Conservation (phyloP, 1,140 invertebrate species). For the Arctopsyche grandis region DNA sequence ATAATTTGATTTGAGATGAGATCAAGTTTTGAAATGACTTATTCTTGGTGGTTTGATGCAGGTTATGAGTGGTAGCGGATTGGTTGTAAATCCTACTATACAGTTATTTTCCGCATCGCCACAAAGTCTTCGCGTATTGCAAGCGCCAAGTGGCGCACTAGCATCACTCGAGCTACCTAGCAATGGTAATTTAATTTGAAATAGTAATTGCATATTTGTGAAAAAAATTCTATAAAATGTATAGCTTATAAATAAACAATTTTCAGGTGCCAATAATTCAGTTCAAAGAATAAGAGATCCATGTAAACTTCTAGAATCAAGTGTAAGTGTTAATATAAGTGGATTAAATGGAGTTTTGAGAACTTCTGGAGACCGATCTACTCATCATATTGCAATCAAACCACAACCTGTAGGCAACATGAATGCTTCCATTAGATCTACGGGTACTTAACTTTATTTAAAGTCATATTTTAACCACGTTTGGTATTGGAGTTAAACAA, state of each 20-base stretch:
- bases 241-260: neutral
- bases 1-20: neutral
- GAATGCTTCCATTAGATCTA: constrained; percentile 42
- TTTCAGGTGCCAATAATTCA: constrained; percentile 50
- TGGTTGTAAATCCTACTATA: constrained; percentile 60
- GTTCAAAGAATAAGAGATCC: constrained; percentile 49
- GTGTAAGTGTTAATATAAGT: constrained; percentile 32
- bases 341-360: constrained; percentile 24
- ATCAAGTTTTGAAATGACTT: no score
- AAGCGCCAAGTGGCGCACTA: constrained; percentile 56
- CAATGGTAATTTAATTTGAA: constrained; percentile 42
- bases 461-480: no score
- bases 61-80: constrained; percentile 61
- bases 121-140: constrained; percentile 61
- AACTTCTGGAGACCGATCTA: neutral
- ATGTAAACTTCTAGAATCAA: constrained; percentile 41
- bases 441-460: constrained; percentile 40
- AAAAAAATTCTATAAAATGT: neutral
- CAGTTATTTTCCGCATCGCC: constrained; percentile 61
- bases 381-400: constrained; percentile 52
- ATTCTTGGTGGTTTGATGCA: constrained; percentile 39
- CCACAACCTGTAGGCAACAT: constrained; percentile 45
- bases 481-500: neutral
- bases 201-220: no score
- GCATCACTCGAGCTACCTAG: constrained; percentile 54